Evolutionary conservation across 1,140 invertebrate genomes (phyloP).

Genomic region (Drosophila mojavensis): DNA sequence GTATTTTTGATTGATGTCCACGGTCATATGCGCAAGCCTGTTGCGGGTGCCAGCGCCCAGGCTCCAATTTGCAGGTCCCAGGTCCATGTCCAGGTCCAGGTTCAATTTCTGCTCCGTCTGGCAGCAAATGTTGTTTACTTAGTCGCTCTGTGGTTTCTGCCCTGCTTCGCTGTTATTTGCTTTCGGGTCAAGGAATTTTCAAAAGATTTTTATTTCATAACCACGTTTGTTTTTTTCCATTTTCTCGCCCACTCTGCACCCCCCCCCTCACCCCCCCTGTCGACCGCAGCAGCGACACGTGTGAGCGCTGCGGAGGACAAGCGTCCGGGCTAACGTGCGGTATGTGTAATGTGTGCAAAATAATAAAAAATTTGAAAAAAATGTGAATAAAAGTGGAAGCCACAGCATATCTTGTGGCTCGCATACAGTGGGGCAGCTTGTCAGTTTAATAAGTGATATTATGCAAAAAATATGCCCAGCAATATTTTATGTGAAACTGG

Average conservation of each 20-base stretch:
- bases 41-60: background rate
- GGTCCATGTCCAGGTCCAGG: background rate
- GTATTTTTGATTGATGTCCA: constrained; percentile 77
- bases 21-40: constrained; percentile 38
- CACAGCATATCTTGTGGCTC: constrained; percentile 26
- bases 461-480: background rate
- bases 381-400: constrained; percentile 14
- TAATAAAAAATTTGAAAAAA: constrained; percentile 5
- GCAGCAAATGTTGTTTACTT: constrained; percentile 60
- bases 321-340: constrained; percentile 48
- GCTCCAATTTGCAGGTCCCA: background rate
- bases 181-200: constrained; percentile 74
- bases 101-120: constrained; percentile 12
- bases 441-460: constrained; percentile 1
- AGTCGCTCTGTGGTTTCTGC: constrained; percentile 28
- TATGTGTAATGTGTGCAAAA: constrained; percentile 52
- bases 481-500: too few relatives aligned
- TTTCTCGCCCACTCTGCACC: background rate
- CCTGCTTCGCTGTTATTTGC: constrained; percentile 52
- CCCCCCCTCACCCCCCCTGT: background rate
- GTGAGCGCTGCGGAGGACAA: constrained; percentile 11
- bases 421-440: constrained; percentile 28
- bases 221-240: constrained; percentile 47
- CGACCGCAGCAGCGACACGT: constrained; percentile 39
- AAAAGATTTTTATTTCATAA: constrained; percentile 76